These are phyloP conservation scores for Stegana nigrithorax DNA, from an alignment of 2,888 invertebrate species.

Conservation along the genomic window DNA sequence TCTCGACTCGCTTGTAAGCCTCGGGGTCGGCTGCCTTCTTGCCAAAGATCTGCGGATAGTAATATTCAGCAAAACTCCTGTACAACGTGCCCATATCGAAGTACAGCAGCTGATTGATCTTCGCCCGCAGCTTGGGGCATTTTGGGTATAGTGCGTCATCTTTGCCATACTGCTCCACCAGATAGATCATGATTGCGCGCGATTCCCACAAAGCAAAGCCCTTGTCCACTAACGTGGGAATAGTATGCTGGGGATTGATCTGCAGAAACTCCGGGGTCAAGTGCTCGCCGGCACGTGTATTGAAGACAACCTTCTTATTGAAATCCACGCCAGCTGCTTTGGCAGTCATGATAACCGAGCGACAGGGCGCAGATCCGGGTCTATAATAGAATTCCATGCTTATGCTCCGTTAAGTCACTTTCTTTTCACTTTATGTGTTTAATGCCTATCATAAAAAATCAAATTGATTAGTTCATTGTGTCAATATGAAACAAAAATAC, in stretches of 20 bases:
- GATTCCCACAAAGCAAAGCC: slow-evolving; percentile 87
- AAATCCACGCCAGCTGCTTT: slow-evolving; percentile 76
- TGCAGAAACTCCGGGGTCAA: slow-evolving; percentile 78
- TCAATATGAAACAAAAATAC: too few relatives aligned
- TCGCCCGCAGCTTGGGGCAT: slow-evolving; percentile 79
- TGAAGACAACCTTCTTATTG: slow-evolving; percentile 73
- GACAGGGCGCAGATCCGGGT: slow-evolving; percentile 76
- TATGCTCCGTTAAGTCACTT: too few relatives aligned
- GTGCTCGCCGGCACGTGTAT: slow-evolving; percentile 75
- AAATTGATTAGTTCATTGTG: too few relatives aligned
- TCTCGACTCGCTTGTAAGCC: slow-evolving; percentile 76
- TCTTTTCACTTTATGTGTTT: too few relatives aligned
- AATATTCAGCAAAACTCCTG: slow-evolving; percentile 77
- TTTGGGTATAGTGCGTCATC: slow-evolving; percentile 79
- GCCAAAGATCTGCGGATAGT: slow-evolving; percentile 74
- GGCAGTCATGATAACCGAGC: slow-evolving; percentile 75
- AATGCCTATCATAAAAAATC: too few relatives aligned
- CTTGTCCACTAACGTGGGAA: slow-evolving; percentile 86
- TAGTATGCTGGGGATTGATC: slow-evolving; percentile 85
- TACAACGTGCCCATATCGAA: slow-evolving; percentile 85
- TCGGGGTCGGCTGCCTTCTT: slow-evolving; percentile 75
- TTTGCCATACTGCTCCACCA: slow-evolving; percentile 84
- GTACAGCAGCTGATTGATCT: slow-evolving; percentile 83
- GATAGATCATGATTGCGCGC: slow-evolving; percentile 83
- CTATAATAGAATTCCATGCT: slow-evolving; percentile 75